These are phyloP conservation scores for Orthosia cruda DNA, from an alignment of 2,888 invertebrate genomes.

Conservation along the genomic window DNA sequence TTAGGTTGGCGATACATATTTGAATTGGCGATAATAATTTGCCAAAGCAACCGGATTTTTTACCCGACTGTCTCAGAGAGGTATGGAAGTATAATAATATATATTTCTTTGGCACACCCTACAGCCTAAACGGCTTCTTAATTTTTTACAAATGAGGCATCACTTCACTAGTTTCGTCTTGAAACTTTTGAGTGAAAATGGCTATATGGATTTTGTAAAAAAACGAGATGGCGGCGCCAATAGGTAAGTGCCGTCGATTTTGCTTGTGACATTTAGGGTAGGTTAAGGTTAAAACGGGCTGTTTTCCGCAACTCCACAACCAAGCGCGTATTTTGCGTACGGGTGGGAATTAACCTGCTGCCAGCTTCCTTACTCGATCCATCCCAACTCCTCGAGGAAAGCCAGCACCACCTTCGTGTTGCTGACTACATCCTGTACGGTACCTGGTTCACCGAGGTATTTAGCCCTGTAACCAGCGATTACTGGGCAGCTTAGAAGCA, in stretches of 20 bases:
- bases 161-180: not conserved
- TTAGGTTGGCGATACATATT: no score
- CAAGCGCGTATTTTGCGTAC: no score
- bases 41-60: not conserved
- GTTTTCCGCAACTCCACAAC: no score
- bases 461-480: no score
- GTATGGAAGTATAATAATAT: not conserved
- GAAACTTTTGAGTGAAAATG: not conserved
- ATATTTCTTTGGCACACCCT: not conserved
- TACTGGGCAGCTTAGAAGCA: no score
- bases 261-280: not conserved
- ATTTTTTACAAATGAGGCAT: not conserved
- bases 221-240: not conserved
- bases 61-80: not conserved
- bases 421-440: no score
- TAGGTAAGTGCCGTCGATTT: not conserved
- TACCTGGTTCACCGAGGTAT: no score
- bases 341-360: no score
- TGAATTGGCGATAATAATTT: not conserved
- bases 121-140: not conserved
- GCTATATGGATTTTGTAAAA: not conserved
- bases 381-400: no score
- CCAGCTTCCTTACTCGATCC: no score
- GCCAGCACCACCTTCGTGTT: no score
- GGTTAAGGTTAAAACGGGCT: no score